A percentile compares a stretch with the other conserved stretches of the same genome.
These are phyloP conservation scores for Probosciger aterrimus DNA, from an alignment of 2,113 vertebrate species.

Conservation along the genomic window DNA sequence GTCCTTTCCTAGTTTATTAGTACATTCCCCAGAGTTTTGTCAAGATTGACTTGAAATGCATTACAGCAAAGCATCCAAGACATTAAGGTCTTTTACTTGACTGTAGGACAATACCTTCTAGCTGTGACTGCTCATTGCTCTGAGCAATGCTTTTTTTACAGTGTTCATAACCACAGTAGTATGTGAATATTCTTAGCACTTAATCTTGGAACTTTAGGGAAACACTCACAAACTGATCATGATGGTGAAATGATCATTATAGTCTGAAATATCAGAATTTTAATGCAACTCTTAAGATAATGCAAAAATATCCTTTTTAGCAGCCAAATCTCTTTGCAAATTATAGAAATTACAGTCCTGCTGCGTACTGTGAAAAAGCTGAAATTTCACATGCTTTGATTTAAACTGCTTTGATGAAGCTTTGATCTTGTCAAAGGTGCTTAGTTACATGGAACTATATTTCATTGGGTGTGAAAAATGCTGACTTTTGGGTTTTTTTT, in stretches of 20 bases:
- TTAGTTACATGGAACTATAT: background rate
- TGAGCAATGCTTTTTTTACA: background rate
- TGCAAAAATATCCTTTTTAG: background rate
- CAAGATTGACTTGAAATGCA: background rate
- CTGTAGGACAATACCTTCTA: background rate
- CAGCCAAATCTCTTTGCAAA: background rate
- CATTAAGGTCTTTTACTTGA: background rate
- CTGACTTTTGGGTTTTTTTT: background rate
- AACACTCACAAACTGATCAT: background rate
- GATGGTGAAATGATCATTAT: background rate
- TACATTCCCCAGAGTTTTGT: background rate
- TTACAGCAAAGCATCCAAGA: background rate
- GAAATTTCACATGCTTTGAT: background rate
- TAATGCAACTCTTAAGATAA: background rate
- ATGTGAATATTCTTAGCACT: background rate
- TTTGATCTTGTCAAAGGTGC: background rate
- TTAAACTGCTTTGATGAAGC: background rate
- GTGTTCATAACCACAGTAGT: background rate
- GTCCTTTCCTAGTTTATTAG: background rate
- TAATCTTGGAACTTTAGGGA: background rate
- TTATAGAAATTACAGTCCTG: background rate
- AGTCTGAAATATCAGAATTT: background rate
- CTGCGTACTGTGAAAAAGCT: background rate
- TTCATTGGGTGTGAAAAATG: background rate
- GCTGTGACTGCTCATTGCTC: background rate